phyloP scores from a whole-genome alignment of 2,888 invertebrate genomes.

The Podabrus alpinus region DNA sequence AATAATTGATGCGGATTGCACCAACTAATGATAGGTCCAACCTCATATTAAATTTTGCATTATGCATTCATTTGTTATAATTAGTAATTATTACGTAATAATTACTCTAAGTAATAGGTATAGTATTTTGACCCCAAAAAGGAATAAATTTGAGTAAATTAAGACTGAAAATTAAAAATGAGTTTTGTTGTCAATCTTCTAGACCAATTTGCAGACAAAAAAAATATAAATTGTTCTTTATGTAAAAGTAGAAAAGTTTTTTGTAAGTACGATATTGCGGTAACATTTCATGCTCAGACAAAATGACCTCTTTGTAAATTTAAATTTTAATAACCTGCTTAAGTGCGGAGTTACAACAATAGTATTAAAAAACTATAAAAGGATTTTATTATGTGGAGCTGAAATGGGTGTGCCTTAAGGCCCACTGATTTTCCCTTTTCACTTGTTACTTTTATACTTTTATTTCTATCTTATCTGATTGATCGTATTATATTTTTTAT shows the following conservation, averaged over 20 bases:
- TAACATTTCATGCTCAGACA: not conserved
- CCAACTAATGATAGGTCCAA: not conserved
- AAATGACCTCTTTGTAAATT: not conserved
- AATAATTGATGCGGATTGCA: not conserved
- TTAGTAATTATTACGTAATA: not conserved
- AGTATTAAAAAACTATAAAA: not conserved
- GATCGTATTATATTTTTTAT: not conserved
- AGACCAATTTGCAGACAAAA: not conserved
- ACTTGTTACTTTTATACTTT: not conserved
- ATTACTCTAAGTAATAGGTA: not conserved
- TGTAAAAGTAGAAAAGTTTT: not conserved
- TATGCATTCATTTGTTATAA: not conserved
- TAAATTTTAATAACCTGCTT: not conserved
- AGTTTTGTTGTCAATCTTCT: not conserved
- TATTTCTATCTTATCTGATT: not conserved
- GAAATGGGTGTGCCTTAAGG: not conserved
- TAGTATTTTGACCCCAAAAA: not conserved
- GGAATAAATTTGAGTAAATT: not conserved
- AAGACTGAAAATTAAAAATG: not conserved
- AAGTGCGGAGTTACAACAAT: not conserved
- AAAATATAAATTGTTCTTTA: not conserved
- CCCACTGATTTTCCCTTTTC: not conserved
- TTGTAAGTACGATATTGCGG: not conserved
- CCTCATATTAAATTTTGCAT: not conserved
- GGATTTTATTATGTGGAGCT: not conserved